These are phyloP conservation scores for Mycetomoellerius zeteki DNA, from an alignment of 1,140 invertebrate species.

Conservation along the genomic window DNA sequence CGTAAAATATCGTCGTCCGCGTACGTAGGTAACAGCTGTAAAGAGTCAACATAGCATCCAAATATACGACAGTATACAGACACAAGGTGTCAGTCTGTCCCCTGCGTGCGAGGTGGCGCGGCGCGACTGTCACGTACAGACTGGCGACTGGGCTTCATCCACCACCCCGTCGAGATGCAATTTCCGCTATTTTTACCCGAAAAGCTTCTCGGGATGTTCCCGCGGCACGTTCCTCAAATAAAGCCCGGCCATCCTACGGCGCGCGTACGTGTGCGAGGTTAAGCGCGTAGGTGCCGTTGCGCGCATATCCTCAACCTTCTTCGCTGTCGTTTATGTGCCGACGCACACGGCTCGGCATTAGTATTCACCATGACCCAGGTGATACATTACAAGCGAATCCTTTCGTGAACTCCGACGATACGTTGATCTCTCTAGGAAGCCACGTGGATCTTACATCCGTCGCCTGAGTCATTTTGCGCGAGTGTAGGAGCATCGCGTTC, in stretches of 20 bases:
- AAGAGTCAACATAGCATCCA: conserved; percentile 83
- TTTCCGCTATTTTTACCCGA: conserved; percentile 86
- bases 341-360: conserved; percentile 1
- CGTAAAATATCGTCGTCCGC: conserved; percentile 59
- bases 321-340: conserved; percentile 28
- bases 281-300: conserved; percentile 46
- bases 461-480: not conserved
- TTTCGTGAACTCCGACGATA: conserved; percentile 27
- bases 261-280: conserved; percentile 51
- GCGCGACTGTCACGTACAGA: conserved; percentile 85
- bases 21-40: conserved; percentile 83
- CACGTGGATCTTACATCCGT: not conserved
- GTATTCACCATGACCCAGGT: not conserved
- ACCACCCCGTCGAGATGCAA: conserved; percentile 82
- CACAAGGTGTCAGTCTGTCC: conserved; percentile 81
- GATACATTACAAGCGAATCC: conserved; percentile 43
- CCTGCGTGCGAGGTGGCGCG: conserved; percentile 56
- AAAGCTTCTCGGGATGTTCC: conserved; percentile 84
- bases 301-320: conserved; percentile 29
- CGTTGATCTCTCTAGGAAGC: conserved; percentile 47
- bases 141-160: conserved; percentile 81
- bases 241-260: conserved; percentile 67
- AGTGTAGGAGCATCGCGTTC: not conserved
- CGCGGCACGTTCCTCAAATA: conserved; percentile 86
- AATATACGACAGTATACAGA: conserved; percentile 82